These are phyloP conservation scores for Dinomys branickii DNA, from an alignment of 2,113 vertebrate species.

Conservation along the genomic window DNA sequence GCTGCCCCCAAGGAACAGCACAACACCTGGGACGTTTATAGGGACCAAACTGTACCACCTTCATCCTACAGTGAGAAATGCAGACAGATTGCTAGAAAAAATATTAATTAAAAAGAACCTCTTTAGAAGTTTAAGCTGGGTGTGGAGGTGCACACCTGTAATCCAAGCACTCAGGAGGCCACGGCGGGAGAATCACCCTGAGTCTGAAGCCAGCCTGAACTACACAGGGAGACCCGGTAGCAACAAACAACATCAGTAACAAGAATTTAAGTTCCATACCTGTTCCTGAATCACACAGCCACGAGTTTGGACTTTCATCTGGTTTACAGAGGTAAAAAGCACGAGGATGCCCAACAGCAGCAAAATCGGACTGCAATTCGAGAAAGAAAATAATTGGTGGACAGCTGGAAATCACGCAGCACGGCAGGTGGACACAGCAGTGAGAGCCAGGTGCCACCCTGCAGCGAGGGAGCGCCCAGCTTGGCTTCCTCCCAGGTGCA, in stretches of 20 bases:
- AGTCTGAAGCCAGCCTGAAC: not conserved
- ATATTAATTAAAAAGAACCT: not conserved
- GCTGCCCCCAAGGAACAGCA: not conserved
- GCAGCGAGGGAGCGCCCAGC: not conserved
- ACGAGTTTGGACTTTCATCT: conserved; percentile 86
- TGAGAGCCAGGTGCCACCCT: not conserved
- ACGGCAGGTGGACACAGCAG: not conserved
- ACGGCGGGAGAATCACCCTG: not conserved
- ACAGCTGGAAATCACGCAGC: not conserved
- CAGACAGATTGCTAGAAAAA: not conserved
- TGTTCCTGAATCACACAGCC: conserved; percentile 90
- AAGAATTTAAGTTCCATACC: conserved; percentile 85
- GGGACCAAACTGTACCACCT: not conserved
- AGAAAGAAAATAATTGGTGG: conserved; percentile 14
- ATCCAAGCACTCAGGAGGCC: not conserved
- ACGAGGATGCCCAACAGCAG: conserved; percentile 80
- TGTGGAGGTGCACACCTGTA: not conserved
- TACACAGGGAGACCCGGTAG: not conserved
- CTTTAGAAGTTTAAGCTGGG: not conserved
- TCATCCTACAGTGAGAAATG: not conserved
- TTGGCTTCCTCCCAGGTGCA: not conserved
- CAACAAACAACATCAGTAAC: not conserved
- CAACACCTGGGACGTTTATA: not conserved
- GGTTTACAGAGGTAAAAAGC: conserved; percentile 89
- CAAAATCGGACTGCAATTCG: conserved; percentile 85